Evolutionary conservation across 2,888 invertebrate species (phyloP).

Genomic region (Aleiodes leptofemur): DNA sequence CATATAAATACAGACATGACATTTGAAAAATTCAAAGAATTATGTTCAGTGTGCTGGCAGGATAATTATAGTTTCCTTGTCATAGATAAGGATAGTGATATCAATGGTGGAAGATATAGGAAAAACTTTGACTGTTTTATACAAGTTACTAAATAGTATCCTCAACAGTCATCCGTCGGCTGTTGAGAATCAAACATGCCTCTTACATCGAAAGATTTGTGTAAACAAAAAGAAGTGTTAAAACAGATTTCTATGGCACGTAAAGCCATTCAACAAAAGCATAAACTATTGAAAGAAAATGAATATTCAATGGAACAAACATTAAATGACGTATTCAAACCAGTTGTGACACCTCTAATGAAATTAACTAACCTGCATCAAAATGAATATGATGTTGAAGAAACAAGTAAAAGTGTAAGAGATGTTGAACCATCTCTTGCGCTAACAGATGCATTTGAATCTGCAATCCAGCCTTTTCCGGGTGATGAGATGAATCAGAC

Average conservation of each 20-base stretch:
- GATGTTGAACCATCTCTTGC: no score
- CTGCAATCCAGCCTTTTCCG: no score
- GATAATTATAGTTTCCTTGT: slow-evolving; percentile 36
- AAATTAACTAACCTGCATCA: slow-evolving; percentile 22
- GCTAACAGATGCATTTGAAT: no score
- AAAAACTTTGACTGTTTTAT: slow-evolving; percentile 51
- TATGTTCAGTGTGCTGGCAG: slow-evolving; percentile 57
- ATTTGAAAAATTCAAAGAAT: slow-evolving; percentile 53
- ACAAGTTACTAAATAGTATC: slow-evolving; percentile 32
- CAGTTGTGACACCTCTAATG: slow-evolving; percentile 39
- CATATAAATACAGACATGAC: slow-evolving; percentile 57
- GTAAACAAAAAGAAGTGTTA: slow-evolving; percentile 10
- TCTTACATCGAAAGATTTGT: slow-evolving; percentile 29
- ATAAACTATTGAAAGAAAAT: slow-evolving; percentile 40
- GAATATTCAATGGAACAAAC: slow-evolving; percentile 31
- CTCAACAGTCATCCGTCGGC: neutral
- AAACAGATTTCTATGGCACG: slow-evolving; percentile 47
- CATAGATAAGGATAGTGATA: slow-evolving; percentile 24
- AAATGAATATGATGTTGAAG: neutral
- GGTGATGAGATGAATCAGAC: no score
- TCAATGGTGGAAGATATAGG: slow-evolving; percentile 53
- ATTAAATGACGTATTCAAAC: slow-evolving; percentile 46
- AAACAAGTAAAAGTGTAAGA: neutral
- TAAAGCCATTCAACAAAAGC: slow-evolving; percentile 51
- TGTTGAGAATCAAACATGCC: slow-evolving; percentile 24